Evolutionary conservation across 2,797 vertebrate species (phyloP).

Genomic region (Eurystomus glaucurus): DNA sequence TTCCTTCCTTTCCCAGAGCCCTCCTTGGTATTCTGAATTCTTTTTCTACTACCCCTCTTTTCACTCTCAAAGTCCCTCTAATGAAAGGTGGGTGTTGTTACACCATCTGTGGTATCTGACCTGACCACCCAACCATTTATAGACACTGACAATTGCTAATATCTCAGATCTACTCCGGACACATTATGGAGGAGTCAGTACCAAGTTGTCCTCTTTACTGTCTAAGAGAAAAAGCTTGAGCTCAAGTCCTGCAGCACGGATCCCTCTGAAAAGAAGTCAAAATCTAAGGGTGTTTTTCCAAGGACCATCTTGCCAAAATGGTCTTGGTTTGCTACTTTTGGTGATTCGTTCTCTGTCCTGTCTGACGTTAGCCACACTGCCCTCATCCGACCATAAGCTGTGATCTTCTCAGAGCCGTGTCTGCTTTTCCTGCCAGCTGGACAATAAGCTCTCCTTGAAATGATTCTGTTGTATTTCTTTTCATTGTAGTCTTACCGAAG

Average conservation of each 20-base stretch:
- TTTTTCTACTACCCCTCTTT: neutral
- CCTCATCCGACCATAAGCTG: neutral
- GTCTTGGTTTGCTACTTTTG: neutral
- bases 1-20: neutral
- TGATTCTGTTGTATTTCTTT: neutral
- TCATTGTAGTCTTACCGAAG: slow-evolving; percentile 88
- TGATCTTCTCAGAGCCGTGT: neutral
- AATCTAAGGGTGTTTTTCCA: neutral
- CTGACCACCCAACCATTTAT: neutral
- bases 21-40: neutral
- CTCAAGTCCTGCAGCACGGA: neutral
- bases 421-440: neutral
- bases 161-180: neutral
- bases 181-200: neutral
- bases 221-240: neutral
- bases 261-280: neutral
- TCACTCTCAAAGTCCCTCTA: neutral
- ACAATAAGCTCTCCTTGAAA: neutral
- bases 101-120: neutral
- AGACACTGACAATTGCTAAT: neutral
- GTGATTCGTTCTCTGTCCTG: neutral
- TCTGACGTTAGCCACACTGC: neutral
- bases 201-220: neutral
- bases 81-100: neutral
- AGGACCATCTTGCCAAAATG: neutral